A percentile compares a stretch with the other conserved stretches of the same genome.
Conservation (phyloP, 2,888 invertebrate species). For the Coremacera marginata region DNA sequence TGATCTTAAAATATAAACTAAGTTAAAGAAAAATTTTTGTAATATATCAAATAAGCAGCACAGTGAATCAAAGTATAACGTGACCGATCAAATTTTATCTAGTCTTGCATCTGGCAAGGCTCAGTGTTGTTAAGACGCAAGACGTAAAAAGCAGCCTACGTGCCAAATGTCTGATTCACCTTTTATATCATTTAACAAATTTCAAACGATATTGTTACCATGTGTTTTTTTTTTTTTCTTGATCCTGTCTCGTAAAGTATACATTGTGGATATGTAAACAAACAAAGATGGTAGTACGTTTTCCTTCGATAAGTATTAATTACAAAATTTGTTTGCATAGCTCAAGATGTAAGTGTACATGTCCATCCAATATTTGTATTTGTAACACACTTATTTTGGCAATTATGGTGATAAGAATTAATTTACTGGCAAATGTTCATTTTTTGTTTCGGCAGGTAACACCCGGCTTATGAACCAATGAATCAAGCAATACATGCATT, state of each 20-base stretch:
- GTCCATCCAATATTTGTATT: not conserved
- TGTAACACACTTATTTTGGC: not conserved
- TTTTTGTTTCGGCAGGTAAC: constrained; percentile 15
- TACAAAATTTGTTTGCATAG: not conserved
- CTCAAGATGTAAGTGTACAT: not conserved
- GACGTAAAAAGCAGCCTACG: too few species aligned
- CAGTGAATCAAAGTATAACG: too few species aligned
- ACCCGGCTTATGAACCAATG: not conserved
- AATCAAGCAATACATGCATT: not conserved
- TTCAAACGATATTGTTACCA: not conserved
- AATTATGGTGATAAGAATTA: constrained; percentile 10
- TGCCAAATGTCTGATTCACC: too few species aligned
- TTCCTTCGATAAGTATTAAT: constrained; percentile 1
- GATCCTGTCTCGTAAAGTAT: not conserved
- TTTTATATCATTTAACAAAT: not conserved
- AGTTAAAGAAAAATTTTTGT: too few species aligned
- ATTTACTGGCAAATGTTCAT: not conserved
- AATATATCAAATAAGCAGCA: too few species aligned
- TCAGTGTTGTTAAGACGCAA: too few species aligned
- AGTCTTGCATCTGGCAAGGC: too few species aligned
- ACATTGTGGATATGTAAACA: not conserved
- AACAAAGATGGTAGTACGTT: not conserved
- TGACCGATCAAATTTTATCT: too few species aligned
- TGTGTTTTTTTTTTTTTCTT: not conserved
- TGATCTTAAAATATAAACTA: too few species aligned